phyloP scores from a whole-genome alignment of 2,888 invertebrate genomes.

The Callyntrura sp. region DNA sequence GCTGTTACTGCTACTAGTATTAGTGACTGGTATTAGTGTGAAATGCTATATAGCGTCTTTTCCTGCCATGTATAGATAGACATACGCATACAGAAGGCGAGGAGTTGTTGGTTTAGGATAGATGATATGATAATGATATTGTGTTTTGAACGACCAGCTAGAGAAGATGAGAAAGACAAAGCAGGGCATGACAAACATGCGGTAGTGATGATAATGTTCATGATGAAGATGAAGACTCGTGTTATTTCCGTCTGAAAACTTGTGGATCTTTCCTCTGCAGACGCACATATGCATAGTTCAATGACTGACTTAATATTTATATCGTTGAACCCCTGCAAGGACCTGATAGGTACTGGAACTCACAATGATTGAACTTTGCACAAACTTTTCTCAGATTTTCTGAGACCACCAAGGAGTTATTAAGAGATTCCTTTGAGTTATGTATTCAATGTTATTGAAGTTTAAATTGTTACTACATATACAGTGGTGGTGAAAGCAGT shows the following conservation, averaged over 20 bases:
- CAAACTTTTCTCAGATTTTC: too few relatives aligned
- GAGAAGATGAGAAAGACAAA: slow-evolving; percentile 24
- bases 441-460: too few relatives aligned
- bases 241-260: slow-evolving; percentile 67
- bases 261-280: neutral
- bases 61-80: neutral
- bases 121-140: slow-evolving; percentile 58
- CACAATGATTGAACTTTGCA: too few relatives aligned
- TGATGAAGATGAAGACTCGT: slow-evolving; percentile 24
- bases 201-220: slow-evolving; percentile 34
- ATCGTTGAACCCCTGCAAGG: neutral
- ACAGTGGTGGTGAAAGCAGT: too few relatives aligned
- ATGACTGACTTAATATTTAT: neutral
- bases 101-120: slow-evolving; percentile 5
- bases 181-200: slow-evolving; percentile 18
- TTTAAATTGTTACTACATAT: too few relatives aligned
- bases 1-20: neutral
- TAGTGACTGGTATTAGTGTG: neutral
- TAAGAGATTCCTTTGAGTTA: too few relatives aligned
- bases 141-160: slow-evolving; percentile 27
- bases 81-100: neutral
- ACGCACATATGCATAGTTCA: too few relatives aligned
- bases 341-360: too few relatives aligned
- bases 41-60: neutral
- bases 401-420: too few relatives aligned